Base-by-base conservation (phyloP, 2,797 vertebrate genomes). In the Lacerta bilineata region DNA sequence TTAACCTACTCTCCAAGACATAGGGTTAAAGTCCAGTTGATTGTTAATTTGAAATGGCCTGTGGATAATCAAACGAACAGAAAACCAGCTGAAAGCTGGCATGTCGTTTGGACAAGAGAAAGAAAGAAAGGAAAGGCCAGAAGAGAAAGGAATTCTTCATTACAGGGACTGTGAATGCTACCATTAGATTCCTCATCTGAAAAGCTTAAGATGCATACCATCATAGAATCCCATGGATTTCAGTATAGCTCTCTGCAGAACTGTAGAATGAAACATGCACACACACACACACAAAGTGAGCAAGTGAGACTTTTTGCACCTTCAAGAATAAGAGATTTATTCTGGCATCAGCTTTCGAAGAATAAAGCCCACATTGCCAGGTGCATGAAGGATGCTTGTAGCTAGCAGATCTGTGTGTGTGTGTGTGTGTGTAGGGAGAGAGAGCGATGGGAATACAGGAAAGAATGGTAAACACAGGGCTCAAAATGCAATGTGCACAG, bases 1-100 rank as follows among this genome's bases (percentile, higher is more conserved):
- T 96, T 89, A 93, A 95, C 80, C 80, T 91, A 88, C 81, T 95
- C 93, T 94, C 69, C 95, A 84, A 95, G 90, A 55, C 80, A 94
- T 84, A 71, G 83, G 87, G 90, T 87, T 86, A 91, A 95, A 92
- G 77, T 85, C 88, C 87, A 25, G 3, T 55, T 90, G 68, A 92
- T 86, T 88, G 80, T 75, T 95, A 83, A 95, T 93, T 86, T 90
- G 66, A 93, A 93, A 90, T 90, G 83, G 90, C 79, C 36, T 92
- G 86, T 93, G 94, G 95, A 95, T 91, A 94, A 95, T 91, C 88
- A 93, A 81, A 89, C 11, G 84, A 66, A 78, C 77, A 89, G 41
- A 91, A 91, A 89, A n/a, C 68, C 7, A 18, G 85, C 5, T 74
- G 36, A 80, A 87, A 20, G 27, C 33, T 29, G 10, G 55, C 68